Base-by-base conservation (phyloP, 2,113 vertebrate genomes). In the Microcebus jonahi region DNA sequence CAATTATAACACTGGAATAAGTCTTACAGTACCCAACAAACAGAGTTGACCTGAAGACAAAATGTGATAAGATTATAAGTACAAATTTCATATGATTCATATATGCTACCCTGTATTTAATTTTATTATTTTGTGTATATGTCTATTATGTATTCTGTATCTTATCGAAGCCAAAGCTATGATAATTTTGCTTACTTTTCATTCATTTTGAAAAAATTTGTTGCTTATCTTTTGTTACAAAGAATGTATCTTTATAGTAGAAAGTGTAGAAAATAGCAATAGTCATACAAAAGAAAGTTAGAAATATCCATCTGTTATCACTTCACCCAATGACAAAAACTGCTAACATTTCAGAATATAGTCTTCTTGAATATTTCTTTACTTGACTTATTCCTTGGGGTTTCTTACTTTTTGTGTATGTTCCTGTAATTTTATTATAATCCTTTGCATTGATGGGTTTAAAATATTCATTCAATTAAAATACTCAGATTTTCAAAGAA, bases 131-230 rank as follows among this genome's bases (percentile, higher is more conserved):
- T 8, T 67, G 7, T 77, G 39, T 71, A 12, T 67, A 42, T 90
- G 17, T 75, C 25, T 87, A 31, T 34, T 42, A 29, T 70, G 0
- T 36, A 53, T 86, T 86, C 59, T 68, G 39, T 81, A 55, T 61
- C 31, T 68, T 90, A 34, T 81, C 81, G 4, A 88, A 93, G 12
- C 17, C 42, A 71, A 92, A 70, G 1, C 53, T 80, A 17, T 71
- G 29, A 57, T 75, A n/a, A 85, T 89, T 88, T 91, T 89, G 14
- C 50, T 84, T 84, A 70, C 13, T 93, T 94, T 92, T 71, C 6
- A 53, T 77, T 77, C 15, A 65, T 39, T 95, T 84, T 90, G 27
- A 75, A 96, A 94, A 34, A 20, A 81, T 4, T 45, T 12, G 20
- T 36, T 88, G 7, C 48, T 79, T 76, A 81, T 85, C 53, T 95